Percentiles rank a stretch among this genome's conserved stretches.
Evolutionary conservation across 1,140 invertebrate genomes (phyloP).

Genomic region (Drosophila azteca): DNA sequence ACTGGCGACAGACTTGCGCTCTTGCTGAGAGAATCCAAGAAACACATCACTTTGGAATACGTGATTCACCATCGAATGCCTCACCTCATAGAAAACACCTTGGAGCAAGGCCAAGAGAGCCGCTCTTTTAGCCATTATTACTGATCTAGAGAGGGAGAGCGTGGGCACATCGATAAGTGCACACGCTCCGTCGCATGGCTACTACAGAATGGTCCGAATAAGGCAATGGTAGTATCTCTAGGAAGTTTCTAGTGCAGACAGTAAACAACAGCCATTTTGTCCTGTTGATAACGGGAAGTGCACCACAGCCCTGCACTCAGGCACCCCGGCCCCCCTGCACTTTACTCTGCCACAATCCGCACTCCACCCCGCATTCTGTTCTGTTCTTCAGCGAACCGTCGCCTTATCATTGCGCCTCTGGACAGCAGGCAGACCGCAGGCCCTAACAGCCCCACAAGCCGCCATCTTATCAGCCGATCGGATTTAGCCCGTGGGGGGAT

Average conservation of each 20-base stretch:
- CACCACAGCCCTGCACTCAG: background rate
- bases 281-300: conserved; percentile 18
- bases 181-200: no score
- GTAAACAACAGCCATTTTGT: conserved; percentile 20
- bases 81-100: no score
- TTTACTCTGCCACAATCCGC: background rate
- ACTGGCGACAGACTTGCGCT: no score
- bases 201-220: no score
- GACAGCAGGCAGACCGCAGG: background rate
- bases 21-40: no score
- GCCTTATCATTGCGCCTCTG: background rate
- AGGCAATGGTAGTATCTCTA: background rate
- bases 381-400: no score
- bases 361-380: background rate
- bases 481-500: no score
- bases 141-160: background rate
- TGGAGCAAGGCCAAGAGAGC: conserved; percentile 6
- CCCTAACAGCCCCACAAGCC: background rate
- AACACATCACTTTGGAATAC: no score
- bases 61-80: no score
- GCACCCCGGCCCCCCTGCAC: background rate
- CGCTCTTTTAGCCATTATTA: background rate
- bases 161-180: conserved; percentile 6
- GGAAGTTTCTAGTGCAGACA: conserved; percentile 1
- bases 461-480: background rate